Evolutionary conservation across 2,888 invertebrate species (phyloP).

Genomic region (Ethmia dodecea): DNA sequence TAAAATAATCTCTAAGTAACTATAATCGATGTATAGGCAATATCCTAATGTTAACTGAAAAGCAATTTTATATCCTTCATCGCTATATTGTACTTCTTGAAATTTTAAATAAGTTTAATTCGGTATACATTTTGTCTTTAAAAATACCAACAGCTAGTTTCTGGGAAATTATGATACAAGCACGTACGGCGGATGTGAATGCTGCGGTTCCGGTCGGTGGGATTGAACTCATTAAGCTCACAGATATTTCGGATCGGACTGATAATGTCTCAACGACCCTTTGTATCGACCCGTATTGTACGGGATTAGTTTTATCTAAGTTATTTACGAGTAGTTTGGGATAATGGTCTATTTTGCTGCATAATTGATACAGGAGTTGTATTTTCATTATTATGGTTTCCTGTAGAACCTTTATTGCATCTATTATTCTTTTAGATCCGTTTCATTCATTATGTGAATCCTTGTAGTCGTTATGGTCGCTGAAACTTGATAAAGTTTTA

Average conservation of each 20-base stretch:
- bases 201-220: constrained; percentile 27
- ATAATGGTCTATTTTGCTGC: neutral
- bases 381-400: too few species aligned
- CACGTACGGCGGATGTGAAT: constrained; percentile 35
- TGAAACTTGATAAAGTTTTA: too few species aligned
- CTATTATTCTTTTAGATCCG: too few species aligned
- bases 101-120: neutral
- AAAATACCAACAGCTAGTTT: too few species aligned
- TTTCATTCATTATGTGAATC: too few species aligned
- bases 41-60: neutral
- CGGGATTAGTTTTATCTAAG: neutral
- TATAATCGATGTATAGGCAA: too few species aligned
- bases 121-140: too few species aligned
- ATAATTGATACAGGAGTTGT: too few species aligned
- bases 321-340: neutral
- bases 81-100: constrained; percentile 6
- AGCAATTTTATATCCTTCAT: neutral
- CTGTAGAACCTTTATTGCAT: too few species aligned
- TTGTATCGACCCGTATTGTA: constrained; percentile 19
- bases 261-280: constrained; percentile 39
- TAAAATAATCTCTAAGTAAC: too few species aligned
- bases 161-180: constrained; percentile 2
- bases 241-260: constrained; percentile 28
- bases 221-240: constrained; percentile 11
- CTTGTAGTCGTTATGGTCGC: too few species aligned